phyloP scores from a whole-genome alignment of 2,888 invertebrate species.

The Trissonchulus sp. region DNA sequence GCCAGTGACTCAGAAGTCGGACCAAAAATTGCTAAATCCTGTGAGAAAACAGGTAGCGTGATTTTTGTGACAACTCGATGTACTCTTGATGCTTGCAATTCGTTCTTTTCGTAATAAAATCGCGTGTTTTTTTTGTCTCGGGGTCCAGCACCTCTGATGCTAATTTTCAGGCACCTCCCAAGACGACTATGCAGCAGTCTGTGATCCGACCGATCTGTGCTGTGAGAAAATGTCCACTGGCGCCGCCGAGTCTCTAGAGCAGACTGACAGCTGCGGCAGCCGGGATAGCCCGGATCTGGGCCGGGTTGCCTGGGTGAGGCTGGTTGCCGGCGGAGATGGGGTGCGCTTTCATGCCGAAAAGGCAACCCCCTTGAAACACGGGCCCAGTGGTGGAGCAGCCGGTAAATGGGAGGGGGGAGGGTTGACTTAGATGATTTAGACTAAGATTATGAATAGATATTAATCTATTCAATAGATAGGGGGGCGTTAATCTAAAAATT shows the following conservation, averaged over 20 bases:
- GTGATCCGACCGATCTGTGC: background rate
- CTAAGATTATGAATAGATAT: too few species aligned
- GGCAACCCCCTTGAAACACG: background rate
- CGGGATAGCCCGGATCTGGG: background rate
- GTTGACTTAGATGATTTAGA: too few species aligned
- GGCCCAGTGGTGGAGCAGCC: too few species aligned
- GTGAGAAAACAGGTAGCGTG: background rate
- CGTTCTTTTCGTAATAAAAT: too few species aligned
- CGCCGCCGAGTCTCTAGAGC: background rate
- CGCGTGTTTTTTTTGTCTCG: too few species aligned
- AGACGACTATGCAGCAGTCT: background rate
- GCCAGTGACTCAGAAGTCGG: too few species aligned
- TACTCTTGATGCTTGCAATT: background rate
- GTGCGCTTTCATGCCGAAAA: too few species aligned
- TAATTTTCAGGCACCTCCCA: slow-evolving; percentile 20
- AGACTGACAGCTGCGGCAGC: background rate
- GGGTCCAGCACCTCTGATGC: background rate
- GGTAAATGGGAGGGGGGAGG: too few species aligned
- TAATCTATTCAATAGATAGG: too few species aligned
- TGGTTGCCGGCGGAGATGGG: slow-evolving; percentile 20
- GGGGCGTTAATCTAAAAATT: too few species aligned
- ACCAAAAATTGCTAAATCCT: too few species aligned
- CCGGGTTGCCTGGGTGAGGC: background rate
- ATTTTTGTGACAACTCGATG: background rate
- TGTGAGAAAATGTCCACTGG: background rate